Evolutionary conservation across 2,113 vertebrate genomes (phyloP), one percentile per base, ranked within the genome.

Genomic region (Vulpes vulpes): DNA sequence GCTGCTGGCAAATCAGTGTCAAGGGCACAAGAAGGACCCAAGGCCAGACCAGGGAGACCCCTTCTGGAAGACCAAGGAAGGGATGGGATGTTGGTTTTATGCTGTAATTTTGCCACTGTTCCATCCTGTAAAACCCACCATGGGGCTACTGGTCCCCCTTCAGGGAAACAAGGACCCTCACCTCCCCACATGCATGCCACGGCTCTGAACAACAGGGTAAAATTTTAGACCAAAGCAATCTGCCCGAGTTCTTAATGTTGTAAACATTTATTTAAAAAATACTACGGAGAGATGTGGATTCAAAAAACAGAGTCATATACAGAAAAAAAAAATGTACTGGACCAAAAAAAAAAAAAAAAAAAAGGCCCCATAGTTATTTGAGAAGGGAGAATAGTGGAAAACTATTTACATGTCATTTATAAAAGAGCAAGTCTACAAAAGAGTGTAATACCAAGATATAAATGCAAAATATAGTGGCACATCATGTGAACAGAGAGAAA

Each of bases 261-360:
- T 98, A 98, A 98, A 98, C 98, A 98, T 99, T 99, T 99, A 99
- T 99, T 99, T 98, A 98, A 99, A 99, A 99, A 99, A 99, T 89
- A 98, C 99, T 98, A 99, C 95, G 96, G 95, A 99, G 96, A 98
- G 96, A 98, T 81, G 90, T 95, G 97, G 98, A 98, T 98, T 98
- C 98, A 98, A 99, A 98, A 96, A 94, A 93, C 94, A 96, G 30
- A 98, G 97, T 94, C 97, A 0, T 27, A 96, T 96, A 98, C 98
- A 98, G 98, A 98, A 98, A 98, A 95, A 98, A 98, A 98, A 98
- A 98, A 98, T 97, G 98, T 98, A 98, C 69, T 98, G 97, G 98
- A 98, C 98, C 93, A 93, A 97, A 97, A 95, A 79, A 79, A 78
- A 27, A 49, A 65, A 35, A 79, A 49, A 65, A 94, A 35, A 79